phyloP scores from a whole-genome alignment of 2,113 vertebrate species.

The Nansenia antarctica region DNA sequence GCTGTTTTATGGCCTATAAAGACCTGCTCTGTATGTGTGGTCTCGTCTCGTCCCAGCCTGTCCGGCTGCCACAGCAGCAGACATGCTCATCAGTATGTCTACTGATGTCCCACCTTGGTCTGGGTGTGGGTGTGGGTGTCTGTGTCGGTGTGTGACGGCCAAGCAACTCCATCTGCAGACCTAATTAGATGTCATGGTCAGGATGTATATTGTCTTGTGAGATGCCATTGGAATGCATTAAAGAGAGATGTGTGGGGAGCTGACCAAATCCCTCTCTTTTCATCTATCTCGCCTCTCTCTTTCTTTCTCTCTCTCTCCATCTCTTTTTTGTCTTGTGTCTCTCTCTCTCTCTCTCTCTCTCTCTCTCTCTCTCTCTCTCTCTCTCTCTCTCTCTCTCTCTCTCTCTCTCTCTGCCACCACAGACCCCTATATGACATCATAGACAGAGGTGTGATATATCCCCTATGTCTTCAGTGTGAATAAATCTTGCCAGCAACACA shows the following conservation, averaged over 20 bases:
- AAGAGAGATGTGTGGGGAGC: not conserved
- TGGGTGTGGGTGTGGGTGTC: too few relatives aligned
- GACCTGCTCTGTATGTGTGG: conserved; percentile 22
- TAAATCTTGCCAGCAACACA: not conserved
- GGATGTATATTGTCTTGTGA: conserved; percentile 8
- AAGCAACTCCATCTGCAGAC: conserved; percentile 1
- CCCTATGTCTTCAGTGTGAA: not conserved
- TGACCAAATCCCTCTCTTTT: not conserved
- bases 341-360: too few relatives aligned
- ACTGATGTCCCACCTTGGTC: not conserved
- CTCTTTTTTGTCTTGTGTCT: too few relatives aligned
- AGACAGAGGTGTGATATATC: not conserved
- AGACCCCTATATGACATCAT: not conserved
- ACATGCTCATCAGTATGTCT: conserved; percentile 18
- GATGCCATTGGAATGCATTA: conserved; percentile 8
- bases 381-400: too few relatives aligned
- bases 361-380: too few relatives aligned
- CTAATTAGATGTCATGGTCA: conserved; percentile 26
- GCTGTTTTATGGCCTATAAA: conserved; percentile 30
- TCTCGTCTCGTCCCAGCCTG: too few relatives aligned
- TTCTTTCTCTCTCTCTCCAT: too few relatives aligned
- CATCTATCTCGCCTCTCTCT: too few relatives aligned
- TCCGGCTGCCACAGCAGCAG: too few relatives aligned
- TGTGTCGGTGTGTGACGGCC: too few relatives aligned
- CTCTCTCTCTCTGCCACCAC: too few relatives aligned